Evolutionary conservation across 2,888 invertebrate genomes (phyloP).

Genomic region (Rosalia funebris): DNA sequence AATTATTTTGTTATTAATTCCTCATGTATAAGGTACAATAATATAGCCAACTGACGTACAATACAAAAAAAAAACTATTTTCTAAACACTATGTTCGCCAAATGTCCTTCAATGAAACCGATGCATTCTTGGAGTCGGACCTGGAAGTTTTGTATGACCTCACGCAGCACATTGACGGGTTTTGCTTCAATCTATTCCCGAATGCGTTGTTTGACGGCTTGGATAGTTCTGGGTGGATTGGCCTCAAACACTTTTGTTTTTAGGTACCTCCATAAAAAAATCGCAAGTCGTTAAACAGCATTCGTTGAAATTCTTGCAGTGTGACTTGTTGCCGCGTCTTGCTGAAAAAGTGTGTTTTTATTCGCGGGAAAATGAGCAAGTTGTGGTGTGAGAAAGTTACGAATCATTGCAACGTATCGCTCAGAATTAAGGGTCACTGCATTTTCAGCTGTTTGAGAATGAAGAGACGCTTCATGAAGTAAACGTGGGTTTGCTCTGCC

Average conservation of each 20-base stretch:
- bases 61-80: slow-evolving; percentile 13
- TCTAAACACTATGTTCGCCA: slow-evolving; percentile 15
- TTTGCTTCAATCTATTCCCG: slow-evolving; percentile 25
- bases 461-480: slow-evolving; percentile 31
- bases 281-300: slow-evolving; percentile 15
- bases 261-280: slow-evolving; percentile 24
- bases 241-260: slow-evolving; percentile 34
- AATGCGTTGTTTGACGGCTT: slow-evolving; percentile 20
- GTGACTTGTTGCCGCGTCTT: slow-evolving; percentile 22
- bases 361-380: slow-evolving; percentile 24
- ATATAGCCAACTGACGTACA: slow-evolving; percentile 17
- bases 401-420: slow-evolving; percentile 30
- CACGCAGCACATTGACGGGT: slow-evolving; percentile 29
- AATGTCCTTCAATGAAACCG: slow-evolving; percentile 20
- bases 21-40: slow-evolving; percentile 5
- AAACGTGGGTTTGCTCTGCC: slow-evolving; percentile 29
- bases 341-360: slow-evolving; percentile 36
- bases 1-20: slow-evolving; percentile 17
- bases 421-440: slow-evolving; percentile 23
- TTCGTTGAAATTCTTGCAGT: slow-evolving; percentile 27
- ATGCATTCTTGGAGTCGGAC: slow-evolving; percentile 33
- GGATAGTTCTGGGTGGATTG: slow-evolving; percentile 32
- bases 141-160: slow-evolving; percentile 30
- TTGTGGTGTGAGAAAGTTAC: slow-evolving; percentile 30
- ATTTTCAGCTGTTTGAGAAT: slow-evolving; percentile 29